Conservation (phyloP, 1,140 invertebrate genomes). For the Sinonovacula constricta region DNA sequence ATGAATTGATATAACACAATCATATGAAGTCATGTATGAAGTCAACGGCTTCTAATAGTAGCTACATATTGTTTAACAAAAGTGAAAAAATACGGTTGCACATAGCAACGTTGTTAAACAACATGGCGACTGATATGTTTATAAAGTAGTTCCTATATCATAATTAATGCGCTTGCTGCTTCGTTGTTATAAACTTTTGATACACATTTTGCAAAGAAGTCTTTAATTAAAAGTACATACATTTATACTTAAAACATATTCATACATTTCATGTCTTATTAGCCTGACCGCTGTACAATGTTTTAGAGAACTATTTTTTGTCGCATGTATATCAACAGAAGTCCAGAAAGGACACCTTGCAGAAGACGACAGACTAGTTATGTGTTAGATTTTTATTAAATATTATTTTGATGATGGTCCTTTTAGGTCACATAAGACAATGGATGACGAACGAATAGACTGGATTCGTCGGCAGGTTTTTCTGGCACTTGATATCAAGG, state of each 20-base stretch:
- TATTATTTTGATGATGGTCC: neutral
- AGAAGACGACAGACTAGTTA: neutral
- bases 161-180: neutral
- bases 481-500: constrained; percentile 72
- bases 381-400: neutral
- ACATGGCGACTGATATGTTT: constrained; percentile 13
- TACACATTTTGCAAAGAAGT: no score
- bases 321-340: neutral
- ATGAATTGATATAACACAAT: no score
- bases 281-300: no score
- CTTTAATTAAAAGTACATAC: no score
- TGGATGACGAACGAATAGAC: constrained; percentile 79
- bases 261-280: no score
- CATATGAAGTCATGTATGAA: no score
- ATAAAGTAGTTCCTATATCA: constrained; percentile 14
- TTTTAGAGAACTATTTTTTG: no score
- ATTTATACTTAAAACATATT: no score
- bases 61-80: no score
- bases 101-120: constrained; percentile 18
- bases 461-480: constrained; percentile 77
- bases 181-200: no score
- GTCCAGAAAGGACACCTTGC: neutral
- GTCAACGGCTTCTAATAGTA: no score
- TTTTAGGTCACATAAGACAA: constrained; percentile 50
- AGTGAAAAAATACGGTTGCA: no score